Conservation (phyloP, 2,797 vertebrate species). For the Pipistrellus kuhlii region DNA sequence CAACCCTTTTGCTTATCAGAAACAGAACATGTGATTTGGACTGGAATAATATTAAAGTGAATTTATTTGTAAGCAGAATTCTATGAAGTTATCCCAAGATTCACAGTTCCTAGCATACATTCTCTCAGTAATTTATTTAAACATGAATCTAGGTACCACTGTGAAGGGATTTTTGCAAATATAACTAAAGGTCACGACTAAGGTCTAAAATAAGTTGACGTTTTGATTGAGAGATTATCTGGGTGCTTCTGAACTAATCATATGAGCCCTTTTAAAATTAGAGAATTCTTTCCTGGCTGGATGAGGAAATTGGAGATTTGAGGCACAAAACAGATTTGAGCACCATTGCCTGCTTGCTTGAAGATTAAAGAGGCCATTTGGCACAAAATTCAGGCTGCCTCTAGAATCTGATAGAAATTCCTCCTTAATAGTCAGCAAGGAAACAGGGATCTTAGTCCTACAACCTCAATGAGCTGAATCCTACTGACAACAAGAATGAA, state of each 20-base stretch:
- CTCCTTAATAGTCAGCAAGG: neutral
- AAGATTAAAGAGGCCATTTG: neutral
- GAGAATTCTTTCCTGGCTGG: neutral
- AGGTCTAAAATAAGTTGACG: neutral
- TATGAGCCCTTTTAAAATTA: neutral
- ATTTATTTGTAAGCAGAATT: neutral
- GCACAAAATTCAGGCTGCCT: neutral
- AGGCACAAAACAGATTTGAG: neutral
- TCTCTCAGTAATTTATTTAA: neutral
- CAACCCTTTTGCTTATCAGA: neutral
- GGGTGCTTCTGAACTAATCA: neutral
- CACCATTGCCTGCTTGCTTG: neutral
- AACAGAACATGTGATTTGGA: neutral
- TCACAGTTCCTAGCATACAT: neutral
- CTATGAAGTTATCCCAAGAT: neutral
- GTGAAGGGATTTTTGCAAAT: neutral
- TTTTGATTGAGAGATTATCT: neutral
- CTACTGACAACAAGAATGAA: neutral
- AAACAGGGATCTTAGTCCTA: neutral
- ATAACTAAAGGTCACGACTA: neutral
- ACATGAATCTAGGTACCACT: neutral
- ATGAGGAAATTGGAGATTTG: neutral
- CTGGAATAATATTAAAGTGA: neutral
- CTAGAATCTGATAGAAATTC: neutral
- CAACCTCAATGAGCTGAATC: neutral